Evolutionary conservation across 2,113 vertebrate species (phyloP).

Genomic region (Anolis carolinensis): DNA sequence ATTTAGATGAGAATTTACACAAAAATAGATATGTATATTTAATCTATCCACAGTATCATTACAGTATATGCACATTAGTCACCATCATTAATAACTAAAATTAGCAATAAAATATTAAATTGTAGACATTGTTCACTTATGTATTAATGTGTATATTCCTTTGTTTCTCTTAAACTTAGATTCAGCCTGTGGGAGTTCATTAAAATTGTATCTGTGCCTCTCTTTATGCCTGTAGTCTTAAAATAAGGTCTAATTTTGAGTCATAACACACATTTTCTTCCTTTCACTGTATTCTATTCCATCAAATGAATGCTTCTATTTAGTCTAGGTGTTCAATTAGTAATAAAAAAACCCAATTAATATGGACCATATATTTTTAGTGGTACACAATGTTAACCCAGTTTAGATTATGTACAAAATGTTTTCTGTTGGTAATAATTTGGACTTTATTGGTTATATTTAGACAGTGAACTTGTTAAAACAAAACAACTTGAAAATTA

Average conservation of each 20-base stretch:
- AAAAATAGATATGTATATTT: neutral
- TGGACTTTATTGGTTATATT: constrained; percentile 52
- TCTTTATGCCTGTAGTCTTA: neutral
- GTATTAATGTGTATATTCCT: neutral
- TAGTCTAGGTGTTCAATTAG: constrained; percentile 34
- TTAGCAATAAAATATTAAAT: neutral
- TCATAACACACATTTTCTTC: neutral
- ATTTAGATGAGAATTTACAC: neutral
- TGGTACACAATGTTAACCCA: constrained; percentile 24
- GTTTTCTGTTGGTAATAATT: constrained; percentile 50
- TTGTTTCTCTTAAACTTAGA: too few species aligned
- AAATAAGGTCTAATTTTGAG: neutral
- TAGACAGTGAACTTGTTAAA: constrained; percentile 25
- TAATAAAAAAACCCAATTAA: constrained; percentile 7
- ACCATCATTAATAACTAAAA: neutral
- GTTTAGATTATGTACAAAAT: constrained; percentile 40
- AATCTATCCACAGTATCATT: neutral
- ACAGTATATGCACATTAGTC: neutral
- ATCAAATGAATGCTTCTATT: constrained; percentile 49
- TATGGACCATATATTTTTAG: neutral
- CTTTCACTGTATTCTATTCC: constrained; percentile 18
- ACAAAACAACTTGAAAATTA: neutral
- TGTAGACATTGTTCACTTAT: neutral
- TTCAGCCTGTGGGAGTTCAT: too few species aligned
- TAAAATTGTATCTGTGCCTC: too few species aligned